phyloP scores from a whole-genome alignment of 2,888 invertebrate species.

The Myathropa florea region DNA sequence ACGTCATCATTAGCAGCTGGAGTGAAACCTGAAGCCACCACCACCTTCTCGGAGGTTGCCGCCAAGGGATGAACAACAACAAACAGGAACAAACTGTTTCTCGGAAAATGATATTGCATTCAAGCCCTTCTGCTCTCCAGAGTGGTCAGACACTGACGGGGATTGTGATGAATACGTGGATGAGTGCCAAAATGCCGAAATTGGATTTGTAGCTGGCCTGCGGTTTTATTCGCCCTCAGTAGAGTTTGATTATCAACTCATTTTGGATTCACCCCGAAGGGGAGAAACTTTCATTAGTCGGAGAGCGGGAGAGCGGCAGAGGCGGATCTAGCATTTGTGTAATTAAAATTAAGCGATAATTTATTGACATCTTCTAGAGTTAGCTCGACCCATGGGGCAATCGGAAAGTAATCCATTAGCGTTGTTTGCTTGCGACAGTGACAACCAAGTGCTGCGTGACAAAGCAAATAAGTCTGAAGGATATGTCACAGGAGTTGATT shows the following conservation, averaged over 20 bases:
- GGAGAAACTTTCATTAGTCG: neutral
- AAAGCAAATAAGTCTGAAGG: slow-evolving; percentile 4
- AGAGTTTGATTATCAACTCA: neutral
- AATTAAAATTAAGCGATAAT: slow-evolving; percentile 36
- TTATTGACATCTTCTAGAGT: slow-evolving; percentile 19
- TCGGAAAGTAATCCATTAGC: slow-evolving; percentile 55
- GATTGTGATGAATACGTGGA: slow-evolving; percentile 19
- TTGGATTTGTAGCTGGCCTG: slow-evolving; percentile 40
- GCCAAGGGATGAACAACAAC: slow-evolving; percentile 1
- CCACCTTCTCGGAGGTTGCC: slow-evolving; percentile 23
- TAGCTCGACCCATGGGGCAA: neutral
- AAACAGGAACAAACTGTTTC: neutral
- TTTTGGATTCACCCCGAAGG: neutral
- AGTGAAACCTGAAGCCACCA: slow-evolving; percentile 35
- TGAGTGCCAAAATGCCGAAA: slow-evolving; percentile 27
- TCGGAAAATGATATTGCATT: neutral
- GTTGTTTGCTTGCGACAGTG: slow-evolving; percentile 15
- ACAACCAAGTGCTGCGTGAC: slow-evolving; percentile 22
- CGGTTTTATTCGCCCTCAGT: neutral
- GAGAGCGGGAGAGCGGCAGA: neutral
- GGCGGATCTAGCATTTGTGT: slow-evolving; percentile 7
- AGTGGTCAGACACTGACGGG: slow-evolving; percentile 23
- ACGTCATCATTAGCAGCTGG: slow-evolving; percentile 35
- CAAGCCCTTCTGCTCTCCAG: slow-evolving; percentile 8
- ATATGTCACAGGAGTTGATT: neutral